phyloP scores from a whole-genome alignment of 1,140 invertebrate species.

The Chelonus insularis region DNA sequence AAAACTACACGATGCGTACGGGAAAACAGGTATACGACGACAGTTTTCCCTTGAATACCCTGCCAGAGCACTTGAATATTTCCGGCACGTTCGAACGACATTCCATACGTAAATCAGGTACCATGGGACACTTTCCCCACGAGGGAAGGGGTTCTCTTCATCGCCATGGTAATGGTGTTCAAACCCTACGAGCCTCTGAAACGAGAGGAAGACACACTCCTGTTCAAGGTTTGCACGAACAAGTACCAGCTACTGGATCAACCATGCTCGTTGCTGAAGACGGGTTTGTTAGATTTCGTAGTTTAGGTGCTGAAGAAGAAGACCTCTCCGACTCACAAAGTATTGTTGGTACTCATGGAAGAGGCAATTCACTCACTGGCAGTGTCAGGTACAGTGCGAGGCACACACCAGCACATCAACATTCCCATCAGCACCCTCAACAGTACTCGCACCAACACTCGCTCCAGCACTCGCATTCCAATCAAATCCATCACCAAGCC shows the following conservation, averaged over 20 bases:
- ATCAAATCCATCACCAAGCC: conserved; percentile 40
- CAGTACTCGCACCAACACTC: conserved; percentile 42
- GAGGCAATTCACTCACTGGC: conserved; percentile 51
- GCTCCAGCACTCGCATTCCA: conserved; percentile 41
- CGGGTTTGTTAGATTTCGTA: conserved; percentile 80
- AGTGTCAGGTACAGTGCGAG: conserved; percentile 53
- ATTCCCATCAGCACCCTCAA: conserved; percentile 35
- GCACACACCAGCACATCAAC: conserved; percentile 39
- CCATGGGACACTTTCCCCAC: conserved; percentile 55
- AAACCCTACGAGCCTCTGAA: conserved; percentile 46
- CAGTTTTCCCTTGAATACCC: conserved; percentile 63
- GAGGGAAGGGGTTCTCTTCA: conserved; percentile 56
- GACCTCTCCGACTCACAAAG: conserved; percentile 52
- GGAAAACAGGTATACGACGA: conserved; percentile 77
- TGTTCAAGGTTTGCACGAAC: conserved; percentile 43
- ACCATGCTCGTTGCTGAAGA: conserved; percentile 82
- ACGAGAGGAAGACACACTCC: conserved; percentile 45
- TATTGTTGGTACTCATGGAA: conserved; percentile 49
- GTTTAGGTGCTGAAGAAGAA: conserved; percentile 63
- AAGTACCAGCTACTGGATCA: conserved; percentile 52
- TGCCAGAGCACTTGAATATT: conserved; percentile 62
- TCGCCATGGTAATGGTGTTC: conserved; percentile 54
- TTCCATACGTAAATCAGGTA: conserved; percentile 59
- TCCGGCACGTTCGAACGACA: conserved; percentile 58
- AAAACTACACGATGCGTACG: conserved; percentile 78